Conservation (phyloP, 2,888 invertebrate species). For the Ptychoptera contaminata region DNA sequence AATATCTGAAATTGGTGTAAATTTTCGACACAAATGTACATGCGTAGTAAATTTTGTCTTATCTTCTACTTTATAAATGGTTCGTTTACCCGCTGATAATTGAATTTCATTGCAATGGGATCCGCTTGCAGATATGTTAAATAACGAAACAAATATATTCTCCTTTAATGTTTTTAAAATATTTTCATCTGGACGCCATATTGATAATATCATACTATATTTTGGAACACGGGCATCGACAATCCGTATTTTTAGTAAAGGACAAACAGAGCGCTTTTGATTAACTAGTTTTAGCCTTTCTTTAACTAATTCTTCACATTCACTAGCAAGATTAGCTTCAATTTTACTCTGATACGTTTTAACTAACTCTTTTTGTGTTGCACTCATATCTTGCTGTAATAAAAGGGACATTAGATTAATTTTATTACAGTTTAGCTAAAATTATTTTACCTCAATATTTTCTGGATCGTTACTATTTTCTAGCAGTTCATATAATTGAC, state of each 20-base stretch:
- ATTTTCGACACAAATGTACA: constrained; percentile 25
- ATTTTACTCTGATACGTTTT: constrained; percentile 27
- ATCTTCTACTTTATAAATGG: constrained; percentile 26
- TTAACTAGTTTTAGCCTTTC: constrained; percentile 16
- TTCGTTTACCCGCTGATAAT: constrained; percentile 36
- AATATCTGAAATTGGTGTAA: constrained; percentile 34
- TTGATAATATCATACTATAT: constrained; percentile 36
- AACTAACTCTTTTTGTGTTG: constrained; percentile 29
- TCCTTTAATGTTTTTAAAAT: constrained; percentile 42
- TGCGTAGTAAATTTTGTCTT: constrained; percentile 12
- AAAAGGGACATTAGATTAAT: constrained; percentile 3
- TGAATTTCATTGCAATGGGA: constrained; percentile 32
- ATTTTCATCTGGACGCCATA: constrained; percentile 56
- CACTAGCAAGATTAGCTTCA: constrained; percentile 22
- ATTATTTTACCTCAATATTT: constrained; percentile 31
- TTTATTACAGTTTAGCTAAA: constrained; percentile 1
- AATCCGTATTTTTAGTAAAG: constrained; percentile 27
- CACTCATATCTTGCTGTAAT: constrained; percentile 21
- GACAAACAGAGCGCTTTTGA: constrained; percentile 10
- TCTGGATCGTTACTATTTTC: constrained; percentile 33
- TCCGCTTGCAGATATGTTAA: constrained; percentile 38
- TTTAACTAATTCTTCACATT: constrained; percentile 23
- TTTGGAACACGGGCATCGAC: constrained; percentile 21
- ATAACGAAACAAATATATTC: constrained; percentile 40
- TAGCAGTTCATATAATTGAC: constrained; percentile 31